Base-by-base conservation (phyloP, 2,797 vertebrate species). In the Falco concolor region DNA sequence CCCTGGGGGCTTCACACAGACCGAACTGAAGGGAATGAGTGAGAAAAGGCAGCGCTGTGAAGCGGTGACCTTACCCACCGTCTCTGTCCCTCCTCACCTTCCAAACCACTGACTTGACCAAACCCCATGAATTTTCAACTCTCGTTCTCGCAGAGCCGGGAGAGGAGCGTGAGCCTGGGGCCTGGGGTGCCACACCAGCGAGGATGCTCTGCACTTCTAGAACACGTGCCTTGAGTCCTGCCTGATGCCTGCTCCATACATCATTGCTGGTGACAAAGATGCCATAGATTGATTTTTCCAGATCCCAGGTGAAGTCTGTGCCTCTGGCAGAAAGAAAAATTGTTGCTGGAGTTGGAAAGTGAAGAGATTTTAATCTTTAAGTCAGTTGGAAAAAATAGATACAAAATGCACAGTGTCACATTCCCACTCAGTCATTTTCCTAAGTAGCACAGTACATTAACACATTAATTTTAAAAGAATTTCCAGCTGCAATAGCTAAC, bases 291-390 rank as follows among this genome's bases (percentile, higher is more conserved):
- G 77, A 90, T 91, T 94, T 84, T 89, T 64, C 64, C 44, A 78
- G 70, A 78, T 87, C 56, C 81, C 78, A 88, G 69, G 85, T 84
- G 91, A 94, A 92, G 81, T 27, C 67, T 63, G 40, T 56, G 67
- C 82, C 72, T 87, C 69, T 47, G 49, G 69, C 64, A 93, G 54
- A 30, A 94, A 95, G 81, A 89, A 95, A 91, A 91, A 84, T 86
- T 36, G 79, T n/a, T 84, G 53, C 56, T 78, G 72, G 69, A 83
- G 75, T 47, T 73, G 47, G 64, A 73, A 94, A 89, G 60, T 54
- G 52, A 87, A 76, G 34, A 89, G 59, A 82, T 90, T 94, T 90
- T 47, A 74, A 54, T 90, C 61, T 54, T 6, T 60, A 92, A 95
- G 56, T 57, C 78, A 82, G 67, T 1, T 7, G 69, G 60, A 45